A percentile compares a stretch with the other conserved stretches of the same genome.
These are phyloP conservation scores for Paraescarpia echinospica DNA, from an alignment of 1,140 invertebrate genomes.

Conservation along the genomic window DNA sequence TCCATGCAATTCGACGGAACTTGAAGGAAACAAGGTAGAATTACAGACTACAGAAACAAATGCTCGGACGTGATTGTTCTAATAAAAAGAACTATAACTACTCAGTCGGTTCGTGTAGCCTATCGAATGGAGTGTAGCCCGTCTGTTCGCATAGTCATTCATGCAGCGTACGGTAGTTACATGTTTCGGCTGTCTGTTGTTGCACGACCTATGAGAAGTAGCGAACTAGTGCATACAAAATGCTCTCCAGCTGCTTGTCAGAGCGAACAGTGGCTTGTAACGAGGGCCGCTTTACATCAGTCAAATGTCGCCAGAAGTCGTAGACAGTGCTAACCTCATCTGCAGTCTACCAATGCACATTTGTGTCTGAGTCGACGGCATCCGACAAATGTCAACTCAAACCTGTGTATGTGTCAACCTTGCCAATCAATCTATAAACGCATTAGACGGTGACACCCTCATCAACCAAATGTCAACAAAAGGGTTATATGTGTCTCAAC, in stretches of 20 bases:
- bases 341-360: no score
- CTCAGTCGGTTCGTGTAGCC: background rate
- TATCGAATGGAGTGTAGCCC: background rate
- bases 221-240: background rate
- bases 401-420: background rate
- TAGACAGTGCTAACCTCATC: background rate
- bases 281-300: background rate
- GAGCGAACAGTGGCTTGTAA: background rate
- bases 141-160: background rate
- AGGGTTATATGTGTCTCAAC: background rate
- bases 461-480: no score
- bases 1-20: background rate
- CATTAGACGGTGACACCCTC: no score
- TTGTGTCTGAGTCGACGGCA: background rate
- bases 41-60: background rate
- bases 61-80: background rate
- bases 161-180: background rate
- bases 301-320: background rate
- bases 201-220: background rate
- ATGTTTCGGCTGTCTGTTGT: background rate
- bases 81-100: background rate
- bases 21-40: background rate
- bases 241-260: background rate
- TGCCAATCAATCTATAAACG: background rate
- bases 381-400: background rate